Evolutionary conservation across 1,140 invertebrate genomes (phyloP), one percentile per base, ranked within the genome.

Genomic region (Piezodorus guildinii): DNA sequence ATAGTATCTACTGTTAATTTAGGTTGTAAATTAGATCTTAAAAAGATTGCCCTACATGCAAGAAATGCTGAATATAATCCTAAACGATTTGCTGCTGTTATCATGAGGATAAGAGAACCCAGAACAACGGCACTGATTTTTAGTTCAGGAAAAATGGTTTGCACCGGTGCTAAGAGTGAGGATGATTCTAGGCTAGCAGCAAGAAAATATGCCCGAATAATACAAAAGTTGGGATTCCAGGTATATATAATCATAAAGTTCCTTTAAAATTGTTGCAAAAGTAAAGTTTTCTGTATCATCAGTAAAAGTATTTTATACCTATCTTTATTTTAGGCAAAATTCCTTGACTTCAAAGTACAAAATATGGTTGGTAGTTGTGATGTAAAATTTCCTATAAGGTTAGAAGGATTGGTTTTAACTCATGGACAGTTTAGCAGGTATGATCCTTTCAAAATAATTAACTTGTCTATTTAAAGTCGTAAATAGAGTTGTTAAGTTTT

Each of bases 41-140:
- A 97, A 72, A 96, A 94, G 77, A 99, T 99, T 71, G 97, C 97
- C 0, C 77, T 99, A 2, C 95, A 98, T 77, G 97, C 97, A 0
- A 84, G 97, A 76, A 99, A 99, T 81, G 97, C 97, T 15, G 97
- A 99, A 77, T 99, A 99, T 72, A 99, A 99, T 78, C 97, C 97
- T 27, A 99, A 99, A 78, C 87, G 97, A 75, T 99, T 99, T 83
- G 96, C 97, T 58, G 97, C 97, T 66, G 96, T 99, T 0, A 99
- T 99, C 62, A 99, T 99, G 97, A 81, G 97, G 73, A 99, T 99
- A 72, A 80, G 96, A 74, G 95, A 99, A 74, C 97, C 97, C 0
- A 79, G 97, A 69, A 99, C 97, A 3, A 99, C 97, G 23, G 97
- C 97, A 15, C 77, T 99, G 14, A 99, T 99, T 69, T 99, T 99